Base-by-base conservation (phyloP, 2,113 vertebrate genomes). In the Caretta caretta region DNA sequence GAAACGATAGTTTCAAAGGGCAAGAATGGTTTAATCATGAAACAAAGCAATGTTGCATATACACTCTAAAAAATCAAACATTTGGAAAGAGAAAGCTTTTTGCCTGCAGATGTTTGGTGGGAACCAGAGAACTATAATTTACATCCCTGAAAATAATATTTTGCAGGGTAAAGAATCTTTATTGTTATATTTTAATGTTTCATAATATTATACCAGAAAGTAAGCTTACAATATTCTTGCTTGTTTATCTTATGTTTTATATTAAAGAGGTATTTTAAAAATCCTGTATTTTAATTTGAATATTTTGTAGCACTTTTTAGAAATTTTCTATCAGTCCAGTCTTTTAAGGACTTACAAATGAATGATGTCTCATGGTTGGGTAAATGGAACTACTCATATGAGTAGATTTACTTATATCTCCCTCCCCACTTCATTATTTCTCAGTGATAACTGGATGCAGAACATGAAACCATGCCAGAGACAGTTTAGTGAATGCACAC, bases 11-110 rank as follows among this genome's bases (percentile, higher is more conserved):
- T 50, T 86, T 87, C 86, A 69, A 93, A 95, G 89, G 87, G 84
- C 89, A 90, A 95, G 75, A 78, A 85, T 89, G 59, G 84, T 93
- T 96, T 95, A 95, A 95, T 90, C 72, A 48, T 59, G 78, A 53
- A 35, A 81, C 27, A 81, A 51, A 53, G n/a, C 42, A 24, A 81
- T 49, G 48, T 50, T 92, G 84, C 89, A 84, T 6, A n/a, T 35
- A 48, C 65, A 79, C 85, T 81, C 83, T 62, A 88, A 85, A 72
- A 88, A 79, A 80, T 27, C 5, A 7, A 92, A 57, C 81, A 86
- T 48, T 91, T 88, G 75, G 57, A 87, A 92, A 83, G 62, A 90
- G 22, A 86, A 93, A 80, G 54, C 25, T 80, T 86, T 78, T 80
- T 94, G 91, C 83, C 78, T 89, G 69, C 80, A 90, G 90, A 90